phyloP scores from a whole-genome alignment of 2,797 vertebrate genomes.

The Avahi laniger region DNA sequence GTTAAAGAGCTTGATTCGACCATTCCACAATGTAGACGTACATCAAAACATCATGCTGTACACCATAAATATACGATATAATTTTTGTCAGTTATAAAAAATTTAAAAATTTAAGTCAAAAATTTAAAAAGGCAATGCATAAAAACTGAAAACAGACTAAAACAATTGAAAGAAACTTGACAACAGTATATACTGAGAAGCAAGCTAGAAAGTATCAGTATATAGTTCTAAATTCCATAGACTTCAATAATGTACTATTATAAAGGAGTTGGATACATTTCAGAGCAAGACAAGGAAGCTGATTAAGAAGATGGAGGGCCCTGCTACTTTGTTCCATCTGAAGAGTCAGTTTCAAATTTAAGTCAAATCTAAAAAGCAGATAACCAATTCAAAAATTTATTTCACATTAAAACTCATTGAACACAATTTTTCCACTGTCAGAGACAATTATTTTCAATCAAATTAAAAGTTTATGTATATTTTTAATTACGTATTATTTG shows the following conservation, averaged over 20 bases:
- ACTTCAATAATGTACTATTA: neutral
- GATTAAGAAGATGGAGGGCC: accelerated
- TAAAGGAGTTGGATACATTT: neutral
- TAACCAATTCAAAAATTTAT: neutral
- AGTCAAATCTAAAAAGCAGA: neutral
- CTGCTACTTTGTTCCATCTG: neutral
- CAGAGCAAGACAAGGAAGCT: neutral
- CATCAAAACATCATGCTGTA: neutral
- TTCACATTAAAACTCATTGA: neutral
- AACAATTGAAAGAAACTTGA: neutral
- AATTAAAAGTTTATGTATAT: neutral
- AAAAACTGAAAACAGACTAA: neutral
- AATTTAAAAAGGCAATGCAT: neutral
- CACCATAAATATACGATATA: neutral
- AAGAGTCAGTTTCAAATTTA: neutral
- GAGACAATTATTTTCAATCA: neutral
- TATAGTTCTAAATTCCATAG: neutral
- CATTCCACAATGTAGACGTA: neutral
- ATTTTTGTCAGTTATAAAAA: neutral
- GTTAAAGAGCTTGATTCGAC: neutral
- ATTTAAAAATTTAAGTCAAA: neutral
- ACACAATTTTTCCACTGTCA: neutral
- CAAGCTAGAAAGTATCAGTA: neutral
- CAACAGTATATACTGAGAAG: neutral
- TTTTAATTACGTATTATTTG: neutral